Evolutionary conservation across 2,113 vertebrate species (phyloP), one percentile per base, ranked within the genome.

Genomic region (Pseudonaja textilis): DNA sequence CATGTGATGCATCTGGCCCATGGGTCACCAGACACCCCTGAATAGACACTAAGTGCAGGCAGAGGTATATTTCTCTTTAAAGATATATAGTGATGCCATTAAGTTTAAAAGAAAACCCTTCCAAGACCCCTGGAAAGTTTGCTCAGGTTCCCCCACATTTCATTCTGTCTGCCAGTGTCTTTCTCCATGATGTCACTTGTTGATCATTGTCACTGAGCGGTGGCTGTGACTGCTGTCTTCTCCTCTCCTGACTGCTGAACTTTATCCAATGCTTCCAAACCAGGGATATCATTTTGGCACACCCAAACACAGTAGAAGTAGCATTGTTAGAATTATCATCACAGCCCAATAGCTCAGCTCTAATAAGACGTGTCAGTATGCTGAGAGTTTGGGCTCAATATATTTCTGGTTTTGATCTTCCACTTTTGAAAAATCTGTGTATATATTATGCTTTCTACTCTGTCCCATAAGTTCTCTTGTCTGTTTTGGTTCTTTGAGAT

Each of bases 361-460:
- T 29, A 26, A 14, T 11, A 52, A 69, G 56, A n/a, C 93, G 22
- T 85, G 39, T 14, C 23, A 87, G 47, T 93, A 9, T 74, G 7
- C 74, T 85, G 22, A 22, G 55, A 45, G 11, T 3, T 88, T 87
- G 87, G 10, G 61, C 45, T 90, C 18, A n/a, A 85, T 16, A 5
- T 1, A 3, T 34, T 94, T 26, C 87, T 85, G 55, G 39, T 3
- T 92, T 93, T 93, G 20, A 61, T 91, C 92, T 92, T 69, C 87
- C 12, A 39, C 26, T 87, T 93, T 8, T n/a, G 0, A 54, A 81
- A 81, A 90, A 5, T 85, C 6, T 93, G 34, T 45, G 5, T 22
- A 23, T 54, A 34, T 25, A 39, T 50, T 93, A 92, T 93, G 3
- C 14, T 25, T 39, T 89, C 57, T 47, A 81, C 29, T 57, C 26